These are phyloP conservation scores for Anguilla rostrata DNA, from an alignment of 2,113 vertebrate species.

Conservation along the genomic window DNA sequence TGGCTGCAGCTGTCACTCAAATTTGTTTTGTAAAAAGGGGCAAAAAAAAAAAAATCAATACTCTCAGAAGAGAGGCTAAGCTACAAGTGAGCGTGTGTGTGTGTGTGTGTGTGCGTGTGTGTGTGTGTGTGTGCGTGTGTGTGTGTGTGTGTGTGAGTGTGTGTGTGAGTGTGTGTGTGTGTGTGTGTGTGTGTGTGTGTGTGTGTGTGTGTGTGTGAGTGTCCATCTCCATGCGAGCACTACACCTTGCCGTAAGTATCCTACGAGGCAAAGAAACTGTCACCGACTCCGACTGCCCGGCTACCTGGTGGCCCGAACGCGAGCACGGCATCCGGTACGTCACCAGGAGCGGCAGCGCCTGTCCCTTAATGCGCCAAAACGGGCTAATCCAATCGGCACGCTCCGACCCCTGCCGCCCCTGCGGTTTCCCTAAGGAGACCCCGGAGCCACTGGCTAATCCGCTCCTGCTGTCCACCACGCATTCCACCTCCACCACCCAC, in stretches of 20 bases:
- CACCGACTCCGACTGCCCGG: slow-evolving; percentile 42
- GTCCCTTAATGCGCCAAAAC: slow-evolving; percentile 77
- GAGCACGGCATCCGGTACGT: slow-evolving; percentile 66
- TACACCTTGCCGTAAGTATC: slow-evolving; percentile 58
- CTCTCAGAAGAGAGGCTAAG: slow-evolving; percentile 62
- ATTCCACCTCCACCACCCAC: slow-evolving; percentile 36
- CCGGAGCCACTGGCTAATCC: slow-evolving; percentile 50
- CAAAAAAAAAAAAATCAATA: slow-evolving; percentile 55
- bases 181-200: neutral
- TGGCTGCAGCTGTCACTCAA: slow-evolving; percentile 51
- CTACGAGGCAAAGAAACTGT: slow-evolving; percentile 51
- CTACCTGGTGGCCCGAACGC: slow-evolving; percentile 62
- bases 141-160: neutral
- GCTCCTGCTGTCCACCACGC: slow-evolving; percentile 44
- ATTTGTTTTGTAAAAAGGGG: slow-evolving; percentile 60
- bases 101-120: neutral
- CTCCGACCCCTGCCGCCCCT: slow-evolving; percentile 65
- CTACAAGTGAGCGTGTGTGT: slow-evolving; percentile 25
- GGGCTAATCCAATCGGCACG: slow-evolving; percentile 80
- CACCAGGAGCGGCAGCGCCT: slow-evolving; percentile 72
- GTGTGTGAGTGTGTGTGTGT: slow-evolving; percentile 43
- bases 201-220: too few relatives aligned
- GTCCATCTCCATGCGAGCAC: slow-evolving; percentile 20
- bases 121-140: neutral
- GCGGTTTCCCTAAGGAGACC: slow-evolving; percentile 70